Conservation (phyloP, 2,113 vertebrate genomes). For the Myotis davidii region DNA sequence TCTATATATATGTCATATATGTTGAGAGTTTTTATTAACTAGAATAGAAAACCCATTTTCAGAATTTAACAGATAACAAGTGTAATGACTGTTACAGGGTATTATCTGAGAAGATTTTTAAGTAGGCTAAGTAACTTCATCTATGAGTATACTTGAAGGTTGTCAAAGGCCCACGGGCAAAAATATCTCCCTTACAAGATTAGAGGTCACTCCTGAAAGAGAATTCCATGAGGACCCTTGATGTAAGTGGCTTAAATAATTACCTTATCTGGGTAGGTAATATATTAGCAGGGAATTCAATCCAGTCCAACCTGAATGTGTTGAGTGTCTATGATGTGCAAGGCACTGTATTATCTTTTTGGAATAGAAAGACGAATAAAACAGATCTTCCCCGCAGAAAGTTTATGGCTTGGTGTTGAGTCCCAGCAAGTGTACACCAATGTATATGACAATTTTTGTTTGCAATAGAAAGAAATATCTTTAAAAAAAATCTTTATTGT, state of each 20-base stretch:
- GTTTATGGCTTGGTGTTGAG: background rate
- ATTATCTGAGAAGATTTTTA: constrained; percentile 28
- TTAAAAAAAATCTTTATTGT: background rate
- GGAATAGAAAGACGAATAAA: background rate
- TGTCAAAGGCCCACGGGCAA: background rate
- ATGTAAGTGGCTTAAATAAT: constrained; percentile 28
- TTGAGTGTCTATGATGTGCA: background rate
- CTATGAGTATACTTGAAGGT: constrained; percentile 36
- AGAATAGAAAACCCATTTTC: constrained; percentile 45
- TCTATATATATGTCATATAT: constrained; percentile 27
- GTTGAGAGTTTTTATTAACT: constrained; percentile 36
- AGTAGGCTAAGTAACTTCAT: constrained; percentile 13
- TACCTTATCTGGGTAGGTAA: background rate
- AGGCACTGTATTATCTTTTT: background rate
- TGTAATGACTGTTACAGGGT: too few species aligned
- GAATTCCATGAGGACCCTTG: background rate
- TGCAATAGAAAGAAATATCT: background rate
- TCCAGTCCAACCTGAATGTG: background rate
- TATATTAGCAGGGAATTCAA: constrained; percentile 2
- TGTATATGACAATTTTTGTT: background rate
- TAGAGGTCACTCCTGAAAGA: constrained; percentile 33
- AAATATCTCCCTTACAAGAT: constrained; percentile 25
- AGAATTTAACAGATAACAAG: constrained; percentile 21
- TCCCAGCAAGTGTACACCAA: background rate
- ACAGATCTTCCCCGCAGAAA: background rate